These are phyloP conservation scores for Lepetodrilus schrolli DNA, from an alignment of 2,888 invertebrate species.

Conservation along the genomic window DNA sequence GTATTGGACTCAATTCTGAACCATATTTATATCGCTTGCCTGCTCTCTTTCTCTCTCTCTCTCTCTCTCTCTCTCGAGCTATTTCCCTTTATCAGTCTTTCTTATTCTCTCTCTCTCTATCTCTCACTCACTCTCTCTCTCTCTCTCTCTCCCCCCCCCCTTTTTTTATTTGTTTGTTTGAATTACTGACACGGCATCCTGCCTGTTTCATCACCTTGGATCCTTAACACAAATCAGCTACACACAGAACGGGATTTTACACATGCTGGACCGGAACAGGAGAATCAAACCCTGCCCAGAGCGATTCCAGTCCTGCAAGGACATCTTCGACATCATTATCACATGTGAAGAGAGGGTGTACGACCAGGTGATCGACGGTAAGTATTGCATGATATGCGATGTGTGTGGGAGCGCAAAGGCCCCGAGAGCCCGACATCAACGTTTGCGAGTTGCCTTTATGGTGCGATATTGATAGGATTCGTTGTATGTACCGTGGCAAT, in stretches of 20 bases:
- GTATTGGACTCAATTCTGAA: too few relatives aligned
- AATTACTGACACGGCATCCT: background rate
- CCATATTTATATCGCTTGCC: too few relatives aligned
- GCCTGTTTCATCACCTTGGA: background rate
- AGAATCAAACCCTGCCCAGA: conserved; percentile 95
- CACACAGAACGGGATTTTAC: conserved; percentile 97
- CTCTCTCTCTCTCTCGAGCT: too few relatives aligned
- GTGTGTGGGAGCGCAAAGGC: too few relatives aligned
- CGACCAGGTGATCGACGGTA: conserved; percentile 96
- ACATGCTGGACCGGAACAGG: conserved; percentile 97
- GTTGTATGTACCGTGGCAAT: too few relatives aligned
- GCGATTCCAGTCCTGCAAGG: conserved; percentile 90
- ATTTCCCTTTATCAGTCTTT: too few relatives aligned
- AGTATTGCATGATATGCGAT: too few relatives aligned
- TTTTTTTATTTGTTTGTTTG: background rate
- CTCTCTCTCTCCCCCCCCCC: conserved; percentile 30
- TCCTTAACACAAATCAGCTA: conserved; percentile 78
- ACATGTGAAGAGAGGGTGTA: conserved; percentile 99
- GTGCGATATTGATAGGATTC: too few relatives aligned
- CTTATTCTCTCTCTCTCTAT: conserved; percentile 18
- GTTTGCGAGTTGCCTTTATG: too few relatives aligned
- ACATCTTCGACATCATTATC: conserved; percentile 95
- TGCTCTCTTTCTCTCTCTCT: too few relatives aligned
- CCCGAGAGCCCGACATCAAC: too few relatives aligned
- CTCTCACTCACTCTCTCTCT: too few relatives aligned